Conservation (phyloP, 2,888 invertebrate genomes). For the Aphodius granarius region DNA sequence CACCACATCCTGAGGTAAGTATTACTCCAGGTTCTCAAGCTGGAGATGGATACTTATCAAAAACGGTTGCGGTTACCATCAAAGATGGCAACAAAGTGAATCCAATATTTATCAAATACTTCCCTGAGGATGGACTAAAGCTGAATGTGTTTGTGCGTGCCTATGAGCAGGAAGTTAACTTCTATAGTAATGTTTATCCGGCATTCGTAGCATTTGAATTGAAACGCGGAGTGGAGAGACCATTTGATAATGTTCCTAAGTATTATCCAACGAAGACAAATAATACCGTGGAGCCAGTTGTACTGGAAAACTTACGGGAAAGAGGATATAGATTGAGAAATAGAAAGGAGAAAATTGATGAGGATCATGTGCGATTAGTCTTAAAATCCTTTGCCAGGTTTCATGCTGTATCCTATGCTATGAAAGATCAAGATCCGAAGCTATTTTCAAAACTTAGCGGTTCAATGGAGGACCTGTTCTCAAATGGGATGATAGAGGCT, state of each 20-base stretch:
- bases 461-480: neutral
- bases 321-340: slow-evolving; percentile 39
- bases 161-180: slow-evolving; percentile 11
- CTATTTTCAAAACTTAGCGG: slow-evolving; percentile 9
- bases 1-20: neutral
- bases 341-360: slow-evolving; percentile 39
- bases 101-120: slow-evolving; percentile 14
- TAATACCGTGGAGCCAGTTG: slow-evolving; percentile 30
- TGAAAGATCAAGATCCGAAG: slow-evolving; percentile 39
- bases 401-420: slow-evolving; percentile 43
- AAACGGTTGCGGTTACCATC: slow-evolving; percentile 2
- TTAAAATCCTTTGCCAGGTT: slow-evolving; percentile 43
- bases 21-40: slow-evolving; percentile 5
- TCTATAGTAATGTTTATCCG: slow-evolving; percentile 17
- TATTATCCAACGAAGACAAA: slow-evolving; percentile 24
- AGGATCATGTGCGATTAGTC: slow-evolving; percentile 40
- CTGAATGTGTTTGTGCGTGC: neutral
- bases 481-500: neutral
- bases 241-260: slow-evolving; percentile 22
- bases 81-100: neutral
- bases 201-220: slow-evolving; percentile 12
- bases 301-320: slow-evolving; percentile 41
- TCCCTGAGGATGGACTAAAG: neutral
- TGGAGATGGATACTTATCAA: slow-evolving; percentile 20
- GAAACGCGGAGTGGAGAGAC: neutral